These are phyloP conservation scores for Platanista minor DNA, from an alignment of 2,113 vertebrate species.

Conservation along the genomic window DNA sequence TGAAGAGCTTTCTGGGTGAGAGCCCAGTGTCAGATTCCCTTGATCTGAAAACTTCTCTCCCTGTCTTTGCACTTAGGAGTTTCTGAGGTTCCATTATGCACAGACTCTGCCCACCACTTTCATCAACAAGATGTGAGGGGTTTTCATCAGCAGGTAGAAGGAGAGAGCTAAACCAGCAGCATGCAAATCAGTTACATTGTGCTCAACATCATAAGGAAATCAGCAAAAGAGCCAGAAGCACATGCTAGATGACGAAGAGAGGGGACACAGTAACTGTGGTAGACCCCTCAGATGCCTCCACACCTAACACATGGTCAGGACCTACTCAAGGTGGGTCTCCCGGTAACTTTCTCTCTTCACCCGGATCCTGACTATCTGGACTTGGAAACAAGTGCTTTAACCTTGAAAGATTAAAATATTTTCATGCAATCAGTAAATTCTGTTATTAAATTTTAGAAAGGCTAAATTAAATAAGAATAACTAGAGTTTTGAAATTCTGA, in stretches of 20 bases:
- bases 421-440: conserved; percentile 76
- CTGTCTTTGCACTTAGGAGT: neutral
- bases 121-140: neutral
- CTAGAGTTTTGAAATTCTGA: conserved; percentile 86
- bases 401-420: conserved; percentile 77
- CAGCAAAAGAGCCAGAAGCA: neutral
- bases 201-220: neutral
- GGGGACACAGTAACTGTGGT: neutral
- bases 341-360: neutral
- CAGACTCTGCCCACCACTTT: neutral
- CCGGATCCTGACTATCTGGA: conserved; percentile 15
- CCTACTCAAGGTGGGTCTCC: neutral
- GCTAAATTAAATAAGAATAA: conserved; percentile 84
- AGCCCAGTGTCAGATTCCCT: neutral
- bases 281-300: neutral
- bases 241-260: neutral
- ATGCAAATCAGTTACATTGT: neutral
- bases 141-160: conserved; percentile 20
- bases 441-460: conserved; percentile 74
- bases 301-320: neutral
- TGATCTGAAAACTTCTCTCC: neutral
- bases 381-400: conserved; percentile 65
- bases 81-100: neutral
- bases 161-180: conserved; percentile 31
- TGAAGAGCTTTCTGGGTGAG: neutral